phyloP scores from a whole-genome alignment of 2,113 vertebrate genomes.

The Dascyllus trimaculatus region DNA sequence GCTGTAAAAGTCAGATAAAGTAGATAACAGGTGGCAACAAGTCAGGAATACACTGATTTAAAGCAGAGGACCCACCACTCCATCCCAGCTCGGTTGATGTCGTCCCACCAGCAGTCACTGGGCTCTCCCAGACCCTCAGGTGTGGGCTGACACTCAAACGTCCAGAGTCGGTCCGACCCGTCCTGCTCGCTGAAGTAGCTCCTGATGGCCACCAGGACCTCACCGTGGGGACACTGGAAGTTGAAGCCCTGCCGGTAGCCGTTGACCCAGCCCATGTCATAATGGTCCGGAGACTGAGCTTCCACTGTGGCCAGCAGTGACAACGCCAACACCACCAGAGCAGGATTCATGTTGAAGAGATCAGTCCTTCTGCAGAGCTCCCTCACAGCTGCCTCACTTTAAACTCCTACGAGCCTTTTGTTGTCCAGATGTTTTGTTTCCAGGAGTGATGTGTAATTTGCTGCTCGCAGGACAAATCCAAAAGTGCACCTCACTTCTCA shows the following conservation, averaged over 20 bases:
- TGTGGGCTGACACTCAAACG: conserved; percentile 93
- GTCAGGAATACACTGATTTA: background rate
- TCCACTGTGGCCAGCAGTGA: conserved; percentile 76
- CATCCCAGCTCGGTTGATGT: conserved; percentile 92
- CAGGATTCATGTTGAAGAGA: conserved; percentile 84
- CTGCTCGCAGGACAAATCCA: conserved; percentile 74
- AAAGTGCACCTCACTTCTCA: conserved; percentile 64
- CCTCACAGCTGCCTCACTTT: conserved; percentile 79
- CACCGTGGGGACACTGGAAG: conserved; percentile 95
- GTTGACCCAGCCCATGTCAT: conserved; percentile 92
- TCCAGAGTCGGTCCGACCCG: conserved; percentile 94
- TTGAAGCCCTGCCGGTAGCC: conserved; percentile 94
- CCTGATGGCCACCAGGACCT: conserved; percentile 91
- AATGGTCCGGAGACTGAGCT: conserved; percentile 81
- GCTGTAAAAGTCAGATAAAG: conserved; percentile 6
- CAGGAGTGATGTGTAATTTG: conserved; percentile 89
- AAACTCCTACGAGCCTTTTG: conserved; percentile 86
- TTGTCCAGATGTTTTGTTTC: conserved; percentile 93
- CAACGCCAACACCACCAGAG: conserved; percentile 81
- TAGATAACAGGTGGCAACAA: conserved; percentile 15
- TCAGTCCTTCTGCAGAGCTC: conserved; percentile 61
- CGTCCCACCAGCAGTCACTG: conserved; percentile 99
- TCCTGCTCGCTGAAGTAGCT: conserved; percentile 93
- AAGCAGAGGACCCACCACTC: conserved; percentile 89
- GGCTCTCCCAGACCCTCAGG: conserved; percentile 90